Percentiles rank a stretch among this genome's conserved stretches.
phyloP scores from a whole-genome alignment of 2,888 invertebrate genomes.

The Sympetrum striolatum region DNA sequence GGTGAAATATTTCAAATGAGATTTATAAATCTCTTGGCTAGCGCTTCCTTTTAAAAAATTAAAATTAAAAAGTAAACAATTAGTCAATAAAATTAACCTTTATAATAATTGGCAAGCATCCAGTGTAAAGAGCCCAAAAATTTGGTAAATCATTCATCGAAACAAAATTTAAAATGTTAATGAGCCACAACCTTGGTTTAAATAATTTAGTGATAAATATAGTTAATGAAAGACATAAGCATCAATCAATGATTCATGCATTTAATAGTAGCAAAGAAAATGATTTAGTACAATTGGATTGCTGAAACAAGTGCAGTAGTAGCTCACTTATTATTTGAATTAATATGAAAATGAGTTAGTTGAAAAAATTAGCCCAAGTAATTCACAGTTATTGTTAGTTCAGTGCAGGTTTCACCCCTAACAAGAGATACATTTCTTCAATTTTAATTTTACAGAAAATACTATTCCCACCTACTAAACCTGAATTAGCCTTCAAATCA shows the following conservation, averaged over 20 bases:
- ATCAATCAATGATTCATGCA: not conserved
- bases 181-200: no score
- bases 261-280: not conserved
- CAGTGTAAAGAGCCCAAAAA: no score
- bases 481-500: not conserved
- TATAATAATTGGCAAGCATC: no score
- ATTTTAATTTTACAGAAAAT: not conserved
- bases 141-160: no score
- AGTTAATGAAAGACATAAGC: not conserved
- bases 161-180: no score
- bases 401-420: not conserved
- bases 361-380: not conserved
- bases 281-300: not conserved
- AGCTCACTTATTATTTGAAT: not conserved
- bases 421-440: not conserved
- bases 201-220: no score
- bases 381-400: not conserved
- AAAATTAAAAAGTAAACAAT: no score
- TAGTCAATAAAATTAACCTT: no score
- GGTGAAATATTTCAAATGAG: no score
- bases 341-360: not conserved
- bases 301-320: not conserved
- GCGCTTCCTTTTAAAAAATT: no score
- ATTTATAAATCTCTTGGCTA: no score
- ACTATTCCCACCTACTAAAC: not conserved